phyloP scores from a whole-genome alignment of 2,888 invertebrate genomes.

The Nomada lathburiana region DNA sequence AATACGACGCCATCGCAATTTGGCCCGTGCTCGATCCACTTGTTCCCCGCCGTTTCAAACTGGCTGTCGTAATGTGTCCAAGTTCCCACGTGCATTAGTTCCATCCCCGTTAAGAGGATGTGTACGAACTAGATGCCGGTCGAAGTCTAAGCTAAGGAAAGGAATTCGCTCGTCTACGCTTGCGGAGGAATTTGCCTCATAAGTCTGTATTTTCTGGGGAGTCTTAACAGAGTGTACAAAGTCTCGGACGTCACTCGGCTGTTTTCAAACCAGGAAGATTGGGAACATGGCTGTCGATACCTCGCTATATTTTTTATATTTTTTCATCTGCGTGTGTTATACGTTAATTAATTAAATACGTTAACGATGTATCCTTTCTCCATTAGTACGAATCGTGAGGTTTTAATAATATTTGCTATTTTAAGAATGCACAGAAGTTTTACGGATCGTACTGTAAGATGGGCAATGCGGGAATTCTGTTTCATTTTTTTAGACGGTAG shows the following conservation, averaged over 20 bases:
- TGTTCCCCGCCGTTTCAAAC: conserved; percentile 56
- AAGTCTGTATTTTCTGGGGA: conserved; percentile 21
- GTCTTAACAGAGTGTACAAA: conserved; percentile 6
- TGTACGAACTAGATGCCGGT: conserved; percentile 54
- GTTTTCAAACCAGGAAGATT: conserved; percentile 7
- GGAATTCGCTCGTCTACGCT: conserved; percentile 24
- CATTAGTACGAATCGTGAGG: no score
- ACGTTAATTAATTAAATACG: no score
- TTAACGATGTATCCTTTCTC: no score
- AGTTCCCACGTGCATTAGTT: conserved; percentile 74
- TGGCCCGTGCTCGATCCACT: conserved; percentile 59
- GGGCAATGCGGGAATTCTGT: no score
- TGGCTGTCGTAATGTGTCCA: conserved; percentile 65
- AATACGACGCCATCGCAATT: conserved; percentile 67
- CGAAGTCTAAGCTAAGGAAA: conserved; percentile 45
- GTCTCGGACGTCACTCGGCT: conserved; percentile 14
- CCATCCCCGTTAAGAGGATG: conserved; percentile 61
- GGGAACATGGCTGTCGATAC: no score
- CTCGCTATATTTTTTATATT: no score
- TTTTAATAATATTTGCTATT: no score
- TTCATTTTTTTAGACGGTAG: no score
- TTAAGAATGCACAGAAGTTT: no score
- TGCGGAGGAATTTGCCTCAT: conserved; percentile 40
- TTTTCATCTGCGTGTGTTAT: no score
- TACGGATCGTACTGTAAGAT: no score